Evolutionary conservation across 2,113 vertebrate species (phyloP).

Genomic region (Eulacestoma nigropectus): DNA sequence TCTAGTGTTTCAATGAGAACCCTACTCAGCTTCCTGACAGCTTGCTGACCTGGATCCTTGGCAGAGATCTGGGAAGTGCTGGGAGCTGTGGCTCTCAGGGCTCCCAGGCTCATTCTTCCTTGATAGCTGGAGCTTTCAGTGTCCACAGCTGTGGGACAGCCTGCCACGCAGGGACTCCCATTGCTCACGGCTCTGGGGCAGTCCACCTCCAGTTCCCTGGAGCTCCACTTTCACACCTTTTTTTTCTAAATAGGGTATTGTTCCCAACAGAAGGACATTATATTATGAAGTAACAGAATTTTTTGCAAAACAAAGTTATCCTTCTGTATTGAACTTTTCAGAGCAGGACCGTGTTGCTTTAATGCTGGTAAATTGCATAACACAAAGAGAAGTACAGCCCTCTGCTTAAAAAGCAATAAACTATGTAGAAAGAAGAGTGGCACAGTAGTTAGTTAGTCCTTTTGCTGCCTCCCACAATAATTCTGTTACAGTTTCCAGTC

Average conservation of each 20-base stretch:
- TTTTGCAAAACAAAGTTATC: neutral
- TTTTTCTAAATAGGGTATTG: neutral
- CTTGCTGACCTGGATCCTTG: conserved; percentile 46
- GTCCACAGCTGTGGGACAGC: conserved; percentile 9
- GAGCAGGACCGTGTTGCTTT: neutral
- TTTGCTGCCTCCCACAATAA: neutral
- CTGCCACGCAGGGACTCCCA: neutral
- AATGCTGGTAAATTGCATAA: neutral
- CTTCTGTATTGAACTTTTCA: neutral
- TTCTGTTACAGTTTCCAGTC: neutral
- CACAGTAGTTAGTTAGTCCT: neutral
- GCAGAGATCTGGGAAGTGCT: conserved; percentile 43
- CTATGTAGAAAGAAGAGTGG: neutral
- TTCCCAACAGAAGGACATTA: neutral
- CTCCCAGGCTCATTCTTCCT: conserved; percentile 1
- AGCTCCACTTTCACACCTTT: neutral
- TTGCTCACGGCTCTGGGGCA: neutral
- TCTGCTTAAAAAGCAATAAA: neutral
- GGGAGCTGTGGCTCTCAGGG: conserved; percentile 11
- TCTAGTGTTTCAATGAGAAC: conserved; percentile 22
- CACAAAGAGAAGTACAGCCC: neutral
- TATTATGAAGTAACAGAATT: neutral
- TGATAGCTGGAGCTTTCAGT: neutral
- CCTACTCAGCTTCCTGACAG: conserved; percentile 35
- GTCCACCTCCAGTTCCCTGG: neutral